phyloP scores from a whole-genome alignment of 2,113 vertebrate genomes.

The Emydocephalus ijimae region DNA sequence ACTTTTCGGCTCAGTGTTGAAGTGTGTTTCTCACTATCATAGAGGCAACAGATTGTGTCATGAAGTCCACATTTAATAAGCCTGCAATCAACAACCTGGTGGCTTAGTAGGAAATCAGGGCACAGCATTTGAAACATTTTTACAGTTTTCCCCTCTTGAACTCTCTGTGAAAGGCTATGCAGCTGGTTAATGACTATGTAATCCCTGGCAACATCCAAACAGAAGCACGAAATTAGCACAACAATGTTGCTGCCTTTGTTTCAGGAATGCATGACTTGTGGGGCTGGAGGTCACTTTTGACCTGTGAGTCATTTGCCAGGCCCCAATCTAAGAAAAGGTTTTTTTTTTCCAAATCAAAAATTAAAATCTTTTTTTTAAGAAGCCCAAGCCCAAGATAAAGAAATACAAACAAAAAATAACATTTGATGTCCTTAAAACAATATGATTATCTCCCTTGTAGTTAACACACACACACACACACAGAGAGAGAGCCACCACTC shows the following conservation, averaged over 20 bases:
- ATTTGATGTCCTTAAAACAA: neutral
- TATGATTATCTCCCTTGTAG: neutral
- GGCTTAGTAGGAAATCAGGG: neutral
- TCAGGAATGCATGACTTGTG: neutral
- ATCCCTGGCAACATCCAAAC: neutral
- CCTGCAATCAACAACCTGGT: neutral
- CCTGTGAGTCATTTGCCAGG: neutral
- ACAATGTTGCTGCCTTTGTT: neutral
- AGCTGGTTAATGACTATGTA: neutral
- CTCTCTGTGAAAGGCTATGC: neutral
- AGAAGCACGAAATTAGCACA: neutral
- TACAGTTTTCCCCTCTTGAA: neutral
- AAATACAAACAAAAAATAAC: neutral
- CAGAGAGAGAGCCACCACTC: neutral
- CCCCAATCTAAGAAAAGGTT: neutral
- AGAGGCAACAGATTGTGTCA: neutral
- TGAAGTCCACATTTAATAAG: slow-evolving; percentile 9
- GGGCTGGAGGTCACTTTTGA: neutral
- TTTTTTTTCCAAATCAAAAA: neutral
- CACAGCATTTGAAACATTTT: neutral
- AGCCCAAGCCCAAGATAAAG: neutral
- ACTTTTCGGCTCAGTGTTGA: slow-evolving; percentile 15
- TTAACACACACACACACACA: neutral
- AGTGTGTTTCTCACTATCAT: neutral
- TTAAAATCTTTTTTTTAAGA: neutral